A percentile compares a stretch with the other conserved stretches of the same genome.
Evolutionary conservation across 2,797 vertebrate species (phyloP).

Genomic region (Phataginus tetradactyla): DNA sequence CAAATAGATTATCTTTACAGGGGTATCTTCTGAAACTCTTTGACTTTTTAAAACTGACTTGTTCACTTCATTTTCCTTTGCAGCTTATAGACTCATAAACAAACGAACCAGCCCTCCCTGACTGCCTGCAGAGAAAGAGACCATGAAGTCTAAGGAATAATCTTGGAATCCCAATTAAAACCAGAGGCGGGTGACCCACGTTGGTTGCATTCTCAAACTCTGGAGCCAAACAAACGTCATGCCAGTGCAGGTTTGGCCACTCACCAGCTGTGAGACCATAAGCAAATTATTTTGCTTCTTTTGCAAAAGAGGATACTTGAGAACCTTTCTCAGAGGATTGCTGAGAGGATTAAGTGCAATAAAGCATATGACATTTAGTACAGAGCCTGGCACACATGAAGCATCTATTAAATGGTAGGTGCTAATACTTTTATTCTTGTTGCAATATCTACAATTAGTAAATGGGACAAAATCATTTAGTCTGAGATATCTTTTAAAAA

Average conservation of each 20-base stretch:
- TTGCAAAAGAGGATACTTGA: not conserved
- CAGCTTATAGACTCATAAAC: not conserved
- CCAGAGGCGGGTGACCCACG: not conserved
- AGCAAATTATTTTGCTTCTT: constrained; percentile 6
- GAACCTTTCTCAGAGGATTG: not conserved
- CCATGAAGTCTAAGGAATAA: not conserved
- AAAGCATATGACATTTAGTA: not conserved
- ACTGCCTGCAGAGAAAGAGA: not conserved
- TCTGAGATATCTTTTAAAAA: not conserved
- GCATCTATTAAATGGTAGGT: not conserved
- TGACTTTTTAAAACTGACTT: not conserved
- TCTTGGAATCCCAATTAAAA: not conserved
- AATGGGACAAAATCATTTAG: not conserved
- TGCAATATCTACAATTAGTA: not conserved
- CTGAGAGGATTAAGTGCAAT: not conserved
- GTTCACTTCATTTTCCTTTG: not conserved
- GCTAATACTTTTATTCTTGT: not conserved
- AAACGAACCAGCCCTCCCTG: not conserved
- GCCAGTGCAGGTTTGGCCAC: not conserved
- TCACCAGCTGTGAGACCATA: not conserved
- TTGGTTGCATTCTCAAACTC: not conserved
- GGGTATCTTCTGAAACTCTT: not conserved
- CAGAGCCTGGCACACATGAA: not conserved
- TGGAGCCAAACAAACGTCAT: not conserved
- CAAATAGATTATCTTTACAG: not conserved